Evolutionary conservation across 53 echinoderm and acorn worm genomes (phyloP), one percentile per base, ranked within the genome.

Genomic region (Stichopus horrens): DNA sequence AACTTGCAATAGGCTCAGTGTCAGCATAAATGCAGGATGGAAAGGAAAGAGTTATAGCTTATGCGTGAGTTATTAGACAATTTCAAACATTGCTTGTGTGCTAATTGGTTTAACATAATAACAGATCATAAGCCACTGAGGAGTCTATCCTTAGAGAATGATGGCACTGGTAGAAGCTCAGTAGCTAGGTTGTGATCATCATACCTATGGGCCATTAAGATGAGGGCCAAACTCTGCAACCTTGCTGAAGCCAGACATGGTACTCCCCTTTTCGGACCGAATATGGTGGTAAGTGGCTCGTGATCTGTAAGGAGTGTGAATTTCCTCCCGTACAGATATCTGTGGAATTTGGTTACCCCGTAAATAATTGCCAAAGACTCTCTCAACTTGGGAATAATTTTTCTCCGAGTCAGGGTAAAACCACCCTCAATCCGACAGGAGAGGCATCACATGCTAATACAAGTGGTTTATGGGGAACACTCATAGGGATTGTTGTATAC

Each of bases 231-330:
- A 53, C 91, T 77, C 63, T 91, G 91, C 80, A 93, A 77, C 58
- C 91, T 88, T 37, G 93, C 93, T 88, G 86, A 91, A 53, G 91
- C 86, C 20, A 89, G 75, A 10, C 89, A 85, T 60, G 88, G 93
- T 77, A 93, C 68, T 66, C 93, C 93, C 76, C 88, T 92, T 54
- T 87, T 91, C 10, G 91, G 23, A 18, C 88, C 86, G n/a, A 90
- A 89, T 21, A 93, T 88, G 10, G 86, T 88, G 74, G 82, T 86
- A 55, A 93, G 86, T 23, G 91, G 82, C 73, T 93, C 59, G 77
- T 93, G 93, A 77, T 93, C 89, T 54, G 93, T 91, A 4, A 84
- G 51, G 79, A 91, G 71, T 8, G 77, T 88, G 21, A 94, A 94
- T 54, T 77, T 89, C 58, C 91, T 88, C 11, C 88, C 91, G 83